These are phyloP conservation scores for Trachythela sp. DNA, from an alignment of 64 coral and sea anemone species.

Conservation along the genomic window DNA sequence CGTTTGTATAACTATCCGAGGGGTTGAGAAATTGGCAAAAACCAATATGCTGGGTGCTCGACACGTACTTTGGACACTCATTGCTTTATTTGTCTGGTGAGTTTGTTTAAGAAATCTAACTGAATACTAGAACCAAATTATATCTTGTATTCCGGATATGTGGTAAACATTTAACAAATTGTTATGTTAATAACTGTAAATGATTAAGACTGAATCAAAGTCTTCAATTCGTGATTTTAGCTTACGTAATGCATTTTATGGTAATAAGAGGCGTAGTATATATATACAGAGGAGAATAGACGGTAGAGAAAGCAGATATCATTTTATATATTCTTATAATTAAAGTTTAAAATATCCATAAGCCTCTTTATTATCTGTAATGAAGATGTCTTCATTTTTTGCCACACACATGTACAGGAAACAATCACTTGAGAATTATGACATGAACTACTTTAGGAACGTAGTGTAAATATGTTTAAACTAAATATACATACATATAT, in stretches of 20 bases:
- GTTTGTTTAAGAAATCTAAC: background rate
- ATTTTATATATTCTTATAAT: background rate
- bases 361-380: background rate
- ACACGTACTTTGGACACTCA: background rate
- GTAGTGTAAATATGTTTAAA: background rate
- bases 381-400: background rate
- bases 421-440: background rate
- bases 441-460: background rate
- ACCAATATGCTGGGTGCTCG: background rate
- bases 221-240: background rate
- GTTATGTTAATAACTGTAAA: background rate
- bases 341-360: background rate
- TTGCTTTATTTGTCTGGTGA: background rate
- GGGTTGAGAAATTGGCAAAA: background rate
- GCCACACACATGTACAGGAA: background rate
- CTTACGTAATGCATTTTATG: background rate
- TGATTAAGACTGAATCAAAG: background rate
- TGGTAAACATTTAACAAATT: constrained; percentile 5
- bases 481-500: background rate
- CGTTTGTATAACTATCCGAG: background rate
- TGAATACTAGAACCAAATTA: background rate
- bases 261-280: background rate
- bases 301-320: background rate
- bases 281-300: background rate
- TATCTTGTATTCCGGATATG: background rate